phyloP scores from a whole-genome alignment of 2,113 vertebrate genomes.

The Amphiprion percula region DNA sequence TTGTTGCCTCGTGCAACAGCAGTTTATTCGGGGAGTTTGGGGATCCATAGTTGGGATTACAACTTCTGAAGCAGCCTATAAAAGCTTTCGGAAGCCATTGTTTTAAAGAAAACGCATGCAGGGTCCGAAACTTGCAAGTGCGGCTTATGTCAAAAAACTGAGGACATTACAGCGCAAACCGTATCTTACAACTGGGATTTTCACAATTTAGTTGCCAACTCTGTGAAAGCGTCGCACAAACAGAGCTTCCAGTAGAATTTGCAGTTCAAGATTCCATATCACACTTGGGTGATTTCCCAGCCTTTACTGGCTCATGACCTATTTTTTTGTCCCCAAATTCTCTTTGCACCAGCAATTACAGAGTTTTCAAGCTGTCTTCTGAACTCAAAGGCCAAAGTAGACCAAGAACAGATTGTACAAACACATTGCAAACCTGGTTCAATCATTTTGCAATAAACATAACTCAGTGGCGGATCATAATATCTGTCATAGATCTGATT shows the following conservation, averaged over 20 bases:
- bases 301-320: slow-evolving; percentile 21
- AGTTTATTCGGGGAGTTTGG: slow-evolving; percentile 43
- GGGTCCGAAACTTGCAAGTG: slow-evolving; percentile 14
- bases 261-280: background rate
- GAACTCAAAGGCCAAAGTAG: slow-evolving; percentile 3
- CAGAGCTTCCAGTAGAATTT: slow-evolving; percentile 7
- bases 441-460: background rate
- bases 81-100: background rate
- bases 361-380: slow-evolving; percentile 1
- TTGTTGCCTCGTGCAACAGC: slow-evolving; percentile 44
- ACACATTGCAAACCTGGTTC: background rate
- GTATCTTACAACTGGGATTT: slow-evolving; percentile 8
- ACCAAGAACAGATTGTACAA: background rate
- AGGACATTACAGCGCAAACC: background rate
- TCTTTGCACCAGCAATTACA: background rate
- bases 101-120: background rate
- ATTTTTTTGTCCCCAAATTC: slow-evolving; percentile 14
- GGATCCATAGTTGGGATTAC: slow-evolving; percentile 36
- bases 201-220: slow-evolving; percentile 13
- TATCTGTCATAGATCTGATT: background rate
- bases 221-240: slow-evolving; percentile 28
- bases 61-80: slow-evolving; percentile 33
- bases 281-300: slow-evolving; percentile 22
- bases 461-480: background rate
- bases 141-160: background rate